Evolutionary conservation across 2,797 vertebrate genomes (phyloP), one percentile per base, ranked within the genome.

Genomic region (Gila robusta): DNA sequence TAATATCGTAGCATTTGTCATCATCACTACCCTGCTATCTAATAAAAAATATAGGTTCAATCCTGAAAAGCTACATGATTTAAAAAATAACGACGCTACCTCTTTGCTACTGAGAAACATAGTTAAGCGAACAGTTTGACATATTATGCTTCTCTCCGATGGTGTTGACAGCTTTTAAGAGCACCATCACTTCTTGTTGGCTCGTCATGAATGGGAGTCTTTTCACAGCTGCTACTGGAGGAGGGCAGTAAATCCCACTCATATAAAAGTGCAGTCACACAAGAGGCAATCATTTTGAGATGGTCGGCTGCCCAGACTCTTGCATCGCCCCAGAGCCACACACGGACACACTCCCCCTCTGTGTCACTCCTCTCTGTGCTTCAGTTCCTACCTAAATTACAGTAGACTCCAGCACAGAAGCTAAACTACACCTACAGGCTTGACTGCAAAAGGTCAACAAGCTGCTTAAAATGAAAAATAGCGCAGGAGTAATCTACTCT

Each of bases 381-480:
- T 89, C 86, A 91, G 86, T 92, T 92, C 90, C 89, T 89, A 89
- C 92, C 91, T 92, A 94, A 94, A 95, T 93, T 93, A 93, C 92
- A 93, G 93, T 89, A 89, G 88, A 90, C 92, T 91, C 89, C 91
- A 92, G 87, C 91, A 91, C 87, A 93, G 88, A 92, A 91, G 90
- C 89, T 90, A 90, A 94, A 92, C 91, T 94, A 91, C 91, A 95
- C 94, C 94, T 94, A 93, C 92, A 94, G 91, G 94, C 90, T 93
- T 90, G 94, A 94, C 91, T 90, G 92, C 87, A 92, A 85, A 93
- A 96, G 95, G 95, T 95, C 94, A 95, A 94, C 92, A 94, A 95
- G 91, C 92, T 95, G 90, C 90, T 95, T 95, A 94, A 95, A 95
- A 93, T 93, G 92, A 96, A 95, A 93, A 96, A 95, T 92, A 94